Evolutionary conservation across 2,113 vertebrate genomes (phyloP).

Genomic region (Coptodon bakossiorum): DNA sequence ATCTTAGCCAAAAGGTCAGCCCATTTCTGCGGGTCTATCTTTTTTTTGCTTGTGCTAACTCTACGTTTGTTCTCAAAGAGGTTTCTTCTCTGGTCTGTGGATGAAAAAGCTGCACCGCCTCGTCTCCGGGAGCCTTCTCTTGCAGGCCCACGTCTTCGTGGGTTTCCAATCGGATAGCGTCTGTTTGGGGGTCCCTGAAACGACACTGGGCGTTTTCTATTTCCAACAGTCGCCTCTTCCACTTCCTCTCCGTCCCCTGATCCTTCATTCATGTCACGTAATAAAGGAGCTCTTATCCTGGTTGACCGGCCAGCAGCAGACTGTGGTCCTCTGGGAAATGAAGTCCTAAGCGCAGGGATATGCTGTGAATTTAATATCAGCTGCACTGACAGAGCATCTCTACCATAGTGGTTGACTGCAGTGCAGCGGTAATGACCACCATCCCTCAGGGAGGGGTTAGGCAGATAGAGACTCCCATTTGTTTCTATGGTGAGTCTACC

Average conservation of each 20-base stretch:
- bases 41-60: constrained; percentile 75
- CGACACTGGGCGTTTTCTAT: background rate
- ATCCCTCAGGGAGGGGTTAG: constrained; percentile 64
- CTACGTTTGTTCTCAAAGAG: constrained; percentile 76
- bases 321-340: constrained; percentile 67
- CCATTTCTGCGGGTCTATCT: constrained; percentile 87
- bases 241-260: constrained; percentile 70
- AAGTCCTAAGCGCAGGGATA: constrained; percentile 47
- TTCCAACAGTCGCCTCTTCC: constrained; percentile 54
- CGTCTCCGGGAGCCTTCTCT: constrained; percentile 22
- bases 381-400: constrained; percentile 71
- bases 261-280: constrained; percentile 70
- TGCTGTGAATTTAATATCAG: constrained; percentile 69
- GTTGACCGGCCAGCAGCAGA: constrained; percentile 62
- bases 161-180: constrained; percentile 1
- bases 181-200: background rate
- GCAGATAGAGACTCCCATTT: constrained; percentile 79
- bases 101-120: background rate
- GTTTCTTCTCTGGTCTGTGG: constrained; percentile 71
- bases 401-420: constrained; percentile 80
- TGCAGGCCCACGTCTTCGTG: constrained; percentile 5
- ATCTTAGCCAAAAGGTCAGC: constrained; percentile 87
- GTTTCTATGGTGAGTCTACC: constrained; percentile 62
- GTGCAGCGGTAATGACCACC: constrained; percentile 84
- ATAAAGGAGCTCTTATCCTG: constrained; percentile 57